Conservation (phyloP, 2,113 vertebrate species). For the Pica pica region DNA sequence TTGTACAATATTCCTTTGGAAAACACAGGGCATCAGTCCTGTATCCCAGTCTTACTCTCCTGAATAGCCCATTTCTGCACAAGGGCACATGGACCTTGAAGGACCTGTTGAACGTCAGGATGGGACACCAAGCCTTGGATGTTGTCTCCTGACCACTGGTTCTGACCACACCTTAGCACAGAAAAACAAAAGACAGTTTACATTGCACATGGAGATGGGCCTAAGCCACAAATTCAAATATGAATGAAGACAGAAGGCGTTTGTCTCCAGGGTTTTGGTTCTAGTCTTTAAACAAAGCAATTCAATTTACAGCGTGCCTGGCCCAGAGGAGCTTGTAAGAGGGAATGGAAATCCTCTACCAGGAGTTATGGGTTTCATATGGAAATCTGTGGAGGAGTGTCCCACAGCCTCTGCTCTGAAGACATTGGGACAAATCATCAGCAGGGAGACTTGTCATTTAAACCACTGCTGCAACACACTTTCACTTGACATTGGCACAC, state of each 20-base stretch:
- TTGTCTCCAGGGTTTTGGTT: conserved; percentile 26
- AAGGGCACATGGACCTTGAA: background rate
- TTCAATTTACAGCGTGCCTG: background rate
- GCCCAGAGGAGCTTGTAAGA: background rate
- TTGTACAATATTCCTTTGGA: background rate
- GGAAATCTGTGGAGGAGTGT: background rate
- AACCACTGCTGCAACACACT: background rate
- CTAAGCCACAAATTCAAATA: conserved; percentile 16
- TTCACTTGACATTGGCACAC: conserved; percentile 1
- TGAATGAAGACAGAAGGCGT: background rate
- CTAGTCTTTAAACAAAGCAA: background rate
- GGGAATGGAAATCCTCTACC: background rate
- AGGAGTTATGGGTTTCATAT: background rate
- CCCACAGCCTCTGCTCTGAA: background rate
- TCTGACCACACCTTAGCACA: background rate
- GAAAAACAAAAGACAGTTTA: background rate
- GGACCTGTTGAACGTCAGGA: background rate
- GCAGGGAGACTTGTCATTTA: background rate
- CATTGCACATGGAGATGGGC: background rate
- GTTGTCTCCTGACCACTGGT: background rate
- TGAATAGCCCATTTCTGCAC: background rate
- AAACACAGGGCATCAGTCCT: background rate
- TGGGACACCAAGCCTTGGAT: background rate
- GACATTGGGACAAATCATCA: background rate
- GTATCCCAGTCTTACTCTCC: background rate